Conservation (phyloP, 2,888 invertebrate genomes). For the Cerastis rubricosa region DNA sequence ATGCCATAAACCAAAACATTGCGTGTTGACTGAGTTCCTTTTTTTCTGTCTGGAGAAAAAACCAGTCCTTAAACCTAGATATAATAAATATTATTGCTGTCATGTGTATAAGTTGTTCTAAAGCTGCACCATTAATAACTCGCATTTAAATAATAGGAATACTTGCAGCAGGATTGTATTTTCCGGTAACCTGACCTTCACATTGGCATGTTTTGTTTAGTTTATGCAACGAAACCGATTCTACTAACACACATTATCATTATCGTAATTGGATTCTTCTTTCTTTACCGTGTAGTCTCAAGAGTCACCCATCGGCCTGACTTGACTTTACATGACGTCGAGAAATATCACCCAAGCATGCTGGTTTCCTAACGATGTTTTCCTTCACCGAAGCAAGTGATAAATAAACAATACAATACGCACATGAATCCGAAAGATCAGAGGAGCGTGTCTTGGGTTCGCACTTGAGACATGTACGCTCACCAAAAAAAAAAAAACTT, state of each 20-base stretch:
- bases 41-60: constrained; percentile 3
- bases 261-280: too few species aligned
- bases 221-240: not conserved
- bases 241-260: not conserved
- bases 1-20: not conserved
- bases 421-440: too few species aligned
- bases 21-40: constrained; percentile 2
- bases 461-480: too few species aligned
- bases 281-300: too few species aligned
- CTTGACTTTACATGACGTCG: too few species aligned
- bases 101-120: constrained; percentile 30
- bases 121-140: constrained; percentile 12
- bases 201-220: not conserved
- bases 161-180: not conserved
- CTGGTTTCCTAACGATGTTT: too few species aligned
- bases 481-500: too few species aligned
- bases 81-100: constrained; percentile 24
- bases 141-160: constrained; percentile 29
- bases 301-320: too few species aligned
- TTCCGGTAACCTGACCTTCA: constrained; percentile 9
- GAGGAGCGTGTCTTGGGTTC: too few species aligned
- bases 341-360: too few species aligned
- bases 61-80: constrained; percentile 16
- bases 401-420: too few species aligned
- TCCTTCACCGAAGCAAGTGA: too few species aligned